Base-by-base conservation (phyloP, 2,113 vertebrate species). In the Aptenodytes patagonicus region DNA sequence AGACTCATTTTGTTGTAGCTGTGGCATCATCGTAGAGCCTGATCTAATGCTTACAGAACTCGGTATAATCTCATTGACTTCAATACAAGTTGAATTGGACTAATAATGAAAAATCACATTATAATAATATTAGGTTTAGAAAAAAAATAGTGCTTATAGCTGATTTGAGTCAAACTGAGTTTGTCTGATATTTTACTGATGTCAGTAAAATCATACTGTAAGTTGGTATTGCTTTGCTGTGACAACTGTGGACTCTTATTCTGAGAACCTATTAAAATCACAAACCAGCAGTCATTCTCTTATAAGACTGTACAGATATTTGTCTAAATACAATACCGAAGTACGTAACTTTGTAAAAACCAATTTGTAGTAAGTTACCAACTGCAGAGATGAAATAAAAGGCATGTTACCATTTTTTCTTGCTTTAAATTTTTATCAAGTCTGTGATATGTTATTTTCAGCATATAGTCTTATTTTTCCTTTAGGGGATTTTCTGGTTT, bases 51-150 rank as follows among this genome's bases (percentile, higher is more conserved):
- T 96, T 95, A 60, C 2, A 95, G 95, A 94, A 97, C 62, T 95
- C 94, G 44, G 91, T 91, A 86, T 95, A 97, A 97, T 97, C 94
- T 97, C 87, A 90, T 95, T 97, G 97, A 93, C 91, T 97, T 95
- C 94, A 85, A 83, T 96, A 90, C 89, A 95, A 95, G 87, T 97
- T 93, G 96, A 95, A 95, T 95, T 96, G 94, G 78, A 95, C 95
- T 97, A 97, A 97, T 97, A 97, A 96, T 94, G 93, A 97, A 95
- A 95, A 96, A 97, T 95, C 68, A 5, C 89, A 95, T 97, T 93
- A 96, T 93, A 97, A 87, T 96, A 88, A 97, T 96, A 93, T 95
- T 96, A 97, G 58, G 51, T 95, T 97, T 95, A 57, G 68, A 25
- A 90, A 97, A 96, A 97, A 96, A 97, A 91, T 95, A 93, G 84